Base-by-base conservation (phyloP, 2,797 vertebrate genomes). In the Gila robusta region DNA sequence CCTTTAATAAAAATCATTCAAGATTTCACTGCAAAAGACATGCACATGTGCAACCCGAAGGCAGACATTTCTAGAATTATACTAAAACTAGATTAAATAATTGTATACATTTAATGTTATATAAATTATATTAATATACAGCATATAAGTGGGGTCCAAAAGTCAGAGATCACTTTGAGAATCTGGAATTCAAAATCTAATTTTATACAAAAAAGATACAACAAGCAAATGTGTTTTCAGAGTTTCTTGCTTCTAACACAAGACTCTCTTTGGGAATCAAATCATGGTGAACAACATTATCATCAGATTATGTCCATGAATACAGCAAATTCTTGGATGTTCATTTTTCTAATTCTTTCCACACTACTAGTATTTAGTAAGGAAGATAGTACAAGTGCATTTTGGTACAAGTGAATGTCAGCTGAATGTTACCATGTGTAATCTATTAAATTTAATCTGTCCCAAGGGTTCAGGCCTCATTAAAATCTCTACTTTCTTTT, bases 401-500 rank as follows among this genome's bases (percentile, higher is more conserved):
- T 23, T n/a, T n/a, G 11, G 39, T 37, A 56, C 32, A 37, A 39
- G n/a, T 28, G 56, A 64, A 79, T 79, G n/a, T 44, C 37, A 19
- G 16, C 37, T 23, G 56, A 76, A 90, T 90, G 59, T 87, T 88
- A 32, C 11, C 21, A 26, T 32, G 41, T 71, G 52, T 79, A 56
- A 79, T 66, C 28, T 32, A 47, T 35, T 47, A 16, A 80, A 35
- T 80, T 21, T 7, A 7, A 44, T 80, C 11, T 80, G 17, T 80
- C 78, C 62, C 78, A 49, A 19, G 56, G 56, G 56, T 64, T 64
- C 77, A 67, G 26, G 26, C 62, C 78, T 80, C 62, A 67, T 80
- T 80, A 80, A 64, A 67, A 35, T 67, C 39, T 8, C 62, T 47
- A 67, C 26, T 80, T 62, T 80, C 41, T 32, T 49, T 64, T 21